Evolutionary conservation across 1,140 invertebrate species (phyloP), one percentile per base, ranked within the genome.

Genomic region (Hypothenemus hampei): DNA sequence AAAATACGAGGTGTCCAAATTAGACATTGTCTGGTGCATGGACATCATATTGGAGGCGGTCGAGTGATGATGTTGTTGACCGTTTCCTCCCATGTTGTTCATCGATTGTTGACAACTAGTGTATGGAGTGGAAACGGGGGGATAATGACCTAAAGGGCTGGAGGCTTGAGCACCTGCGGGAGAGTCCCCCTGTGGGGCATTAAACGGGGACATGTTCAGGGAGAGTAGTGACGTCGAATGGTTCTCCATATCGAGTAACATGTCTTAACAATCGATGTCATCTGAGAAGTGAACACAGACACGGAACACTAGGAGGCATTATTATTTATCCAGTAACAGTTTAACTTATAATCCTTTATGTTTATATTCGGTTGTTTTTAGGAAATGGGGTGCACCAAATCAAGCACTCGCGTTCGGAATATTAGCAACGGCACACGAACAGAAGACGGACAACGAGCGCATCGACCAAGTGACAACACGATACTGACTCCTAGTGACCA

Each of bases 221-320:
- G 86, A 87, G 77, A 88, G 85, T 72, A 89, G 79, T n/a, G n/a
- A n/a, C 76, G 84, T 81, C 75, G 86, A 82, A 75, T 76, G 74
- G 66, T 76, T 74, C 80, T 86, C 84, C 84, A 87, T 86, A 75
- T 85, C 81, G 77, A 85, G 82, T 83, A 85, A 84, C 83, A 86
- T 85, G 78, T 76, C 75, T 69, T n/a, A n/a, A n/a, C 61, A 33
- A 10, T 22, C n/a, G n/a, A n/a, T n/a, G n/a, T n/a, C n/a, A n/a
- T n/a, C n/a, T n/a, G n/a, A n/a, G n/a, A n/a, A n/a, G n/a, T n/a
- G n/a, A n/a, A n/a, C n/a, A n/a, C n/a, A n/a, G n/a, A n/a, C n/a
- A n/a, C n/a, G n/a, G n/a, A n/a, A n/a, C n/a, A n/a, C n/a, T n/a
- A n/a, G n/a, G n/a, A n/a, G n/a, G n/a, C n/a, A n/a, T n/a, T n/a